A percentile compares a stretch with the other conserved stretches of the same genome.
These are phyloP conservation scores for Biston stratarius DNA, from an alignment of 2,888 invertebrate species.

Conservation along the genomic window DNA sequence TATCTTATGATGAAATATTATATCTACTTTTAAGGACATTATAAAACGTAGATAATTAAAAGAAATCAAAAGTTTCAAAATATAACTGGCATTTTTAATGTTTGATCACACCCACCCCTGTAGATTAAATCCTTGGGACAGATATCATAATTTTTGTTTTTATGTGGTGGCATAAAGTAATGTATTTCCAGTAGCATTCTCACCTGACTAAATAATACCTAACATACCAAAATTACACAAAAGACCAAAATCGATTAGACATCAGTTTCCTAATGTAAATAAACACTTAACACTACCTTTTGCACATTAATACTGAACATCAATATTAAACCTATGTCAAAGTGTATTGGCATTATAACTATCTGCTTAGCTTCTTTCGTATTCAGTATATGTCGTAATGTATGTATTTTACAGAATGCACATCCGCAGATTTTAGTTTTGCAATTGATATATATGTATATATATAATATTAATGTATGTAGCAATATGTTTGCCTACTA, in stretches of 20 bases:
- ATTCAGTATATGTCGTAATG: neutral
- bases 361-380: neutral
- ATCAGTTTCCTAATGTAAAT: constrained; percentile 21
- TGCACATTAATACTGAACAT: constrained; percentile 15
- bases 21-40: constrained; percentile 87
- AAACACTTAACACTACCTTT: constrained; percentile 12
- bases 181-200: constrained; percentile 67
- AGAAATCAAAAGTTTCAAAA: constrained; percentile 87
- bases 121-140: constrained; percentile 50
- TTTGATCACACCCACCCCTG: constrained; percentile 61
- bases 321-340: neutral
- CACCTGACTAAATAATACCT: constrained; percentile 61
- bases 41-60: constrained; percentile 88
- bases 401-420: constrained; percentile 2
- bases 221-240: constrained; percentile 37
- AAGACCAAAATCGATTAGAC: constrained; percentile 25
- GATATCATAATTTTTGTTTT: constrained; percentile 84
- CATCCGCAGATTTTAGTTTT: neutral
- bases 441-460: neutral
- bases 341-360: constrained; percentile 7
- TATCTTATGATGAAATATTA: constrained; percentile 87
- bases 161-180: constrained; percentile 62
- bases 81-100: constrained; percentile 84
- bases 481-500: neutral
- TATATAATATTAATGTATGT: neutral